Base-by-base conservation (phyloP, 2,113 vertebrate species). In the Anser brachyrhynchus region DNA sequence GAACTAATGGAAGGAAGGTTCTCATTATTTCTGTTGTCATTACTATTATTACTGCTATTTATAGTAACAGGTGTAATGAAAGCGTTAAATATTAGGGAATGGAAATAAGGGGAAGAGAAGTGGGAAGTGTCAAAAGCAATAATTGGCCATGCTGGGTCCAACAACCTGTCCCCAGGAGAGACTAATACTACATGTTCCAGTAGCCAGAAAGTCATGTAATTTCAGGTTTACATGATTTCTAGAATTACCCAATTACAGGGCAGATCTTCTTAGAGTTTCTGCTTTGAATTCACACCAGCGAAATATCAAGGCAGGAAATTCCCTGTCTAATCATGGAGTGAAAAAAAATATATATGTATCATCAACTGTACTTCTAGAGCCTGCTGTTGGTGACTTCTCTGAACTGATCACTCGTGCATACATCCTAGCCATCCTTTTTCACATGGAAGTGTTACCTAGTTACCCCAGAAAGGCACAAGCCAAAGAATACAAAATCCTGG, bases 11-110 rank as follows among this genome's bases (percentile, higher is more conserved):
- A 84, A 78, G 80, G 51, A 59, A 58, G 65, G 76, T 78, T 86
- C 54, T 62, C 79, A 57, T 92, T 89, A 93, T 41, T 84, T 23
- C 90, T 90, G 73, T 84, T 92, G 43, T 90, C 77, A 75, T 82
- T 91, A 37, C 69, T 77, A 10, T 86, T 61, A 84, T 93, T 87
- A 90, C 29, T 77, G 59, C 76, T 80, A 7, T 77, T 92, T 79
- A 28, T 76, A 76, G n/a, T 35, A 69, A 57, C 69, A 87, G 64
- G 18, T 57, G 39, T 84, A 75, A 93, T 69, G 49, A 54, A 91
- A 79, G 37, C 59, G 71, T 89, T 91, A 75, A 65, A 57, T 73
- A 54, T 6, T 51, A 46, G 46, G 51, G 52, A 76, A 83, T 7
- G 49, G 37, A 70, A 91, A 41, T 54, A 35, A 64, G 73, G 31